phyloP scores from a whole-genome alignment of 2,797 vertebrate species.

The Thamnophis elegans region DNA sequence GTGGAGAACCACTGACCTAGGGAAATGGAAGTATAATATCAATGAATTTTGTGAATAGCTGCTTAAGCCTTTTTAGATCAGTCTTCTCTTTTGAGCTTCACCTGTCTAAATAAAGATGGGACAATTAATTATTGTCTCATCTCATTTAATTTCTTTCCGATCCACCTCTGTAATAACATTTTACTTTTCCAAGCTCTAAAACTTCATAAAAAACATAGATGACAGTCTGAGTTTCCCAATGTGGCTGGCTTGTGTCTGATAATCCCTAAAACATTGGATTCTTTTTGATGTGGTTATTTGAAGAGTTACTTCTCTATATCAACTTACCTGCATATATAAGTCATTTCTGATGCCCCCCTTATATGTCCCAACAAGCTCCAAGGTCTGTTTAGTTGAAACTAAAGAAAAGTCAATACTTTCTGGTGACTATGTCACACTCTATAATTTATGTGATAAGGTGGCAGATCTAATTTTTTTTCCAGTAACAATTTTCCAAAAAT shows the following conservation, averaged over 20 bases:
- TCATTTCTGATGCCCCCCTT: neutral
- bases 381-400: neutral
- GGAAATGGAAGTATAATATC: neutral
- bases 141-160: neutral
- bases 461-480: neutral
- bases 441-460: neutral
- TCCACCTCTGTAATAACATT: neutral
- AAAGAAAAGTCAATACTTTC: neutral
- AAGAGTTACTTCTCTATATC: neutral
- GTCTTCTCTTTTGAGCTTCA: neutral
- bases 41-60: neutral
- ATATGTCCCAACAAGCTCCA: neutral
- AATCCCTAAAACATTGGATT: neutral
- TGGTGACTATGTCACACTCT: neutral
- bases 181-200: neutral
- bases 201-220: neutral
- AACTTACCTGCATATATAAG: neutral
- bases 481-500: neutral
- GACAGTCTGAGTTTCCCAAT: neutral
- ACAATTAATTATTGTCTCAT: neutral
- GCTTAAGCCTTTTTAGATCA: neutral
- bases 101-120: neutral
- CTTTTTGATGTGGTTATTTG: neutral
- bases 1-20: neutral
- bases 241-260: neutral